Percentiles rank a stretch among this genome's conserved stretches.
Evolutionary conservation across 2,113 vertebrate genomes (phyloP).

Genomic region (Bos indicus): DNA sequence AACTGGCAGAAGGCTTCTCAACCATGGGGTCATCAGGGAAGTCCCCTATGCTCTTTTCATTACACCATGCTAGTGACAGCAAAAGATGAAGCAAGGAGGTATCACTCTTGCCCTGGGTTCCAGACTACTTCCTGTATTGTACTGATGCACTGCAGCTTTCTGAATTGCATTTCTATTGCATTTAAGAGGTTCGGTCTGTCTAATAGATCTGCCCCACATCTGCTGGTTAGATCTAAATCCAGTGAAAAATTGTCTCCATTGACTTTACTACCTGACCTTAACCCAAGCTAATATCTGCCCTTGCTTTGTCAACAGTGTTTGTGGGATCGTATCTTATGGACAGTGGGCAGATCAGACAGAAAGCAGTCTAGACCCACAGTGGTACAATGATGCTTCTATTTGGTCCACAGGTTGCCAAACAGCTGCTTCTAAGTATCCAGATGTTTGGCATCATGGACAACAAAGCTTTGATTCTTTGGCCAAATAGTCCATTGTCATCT

Average conservation of each 20-base stretch:
- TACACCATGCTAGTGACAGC: no score
- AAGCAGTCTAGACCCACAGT: neutral
- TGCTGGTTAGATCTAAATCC: neutral
- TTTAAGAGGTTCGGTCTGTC: neutral
- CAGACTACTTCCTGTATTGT: neutral
- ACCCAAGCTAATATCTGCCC: neutral
- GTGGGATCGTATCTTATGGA: neutral
- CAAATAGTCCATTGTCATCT: slow-evolving; percentile 37
- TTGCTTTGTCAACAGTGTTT: neutral
- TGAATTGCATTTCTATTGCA: neutral
- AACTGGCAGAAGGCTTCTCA: neutral
- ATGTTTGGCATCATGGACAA: slow-evolving; percentile 44
- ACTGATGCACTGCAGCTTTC: neutral
- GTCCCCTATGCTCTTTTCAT: neutral
- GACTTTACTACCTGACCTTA: neutral
- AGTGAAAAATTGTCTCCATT: neutral
- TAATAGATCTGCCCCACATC: neutral
- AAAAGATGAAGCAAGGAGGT: neutral
- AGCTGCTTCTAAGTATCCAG: slow-evolving; percentile 48
- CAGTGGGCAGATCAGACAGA: neutral
- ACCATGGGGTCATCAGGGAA: neutral
- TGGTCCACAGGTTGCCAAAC: neutral
- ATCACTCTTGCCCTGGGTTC: neutral
- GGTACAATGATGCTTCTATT: slow-evolving; percentile 1
- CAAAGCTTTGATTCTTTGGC: slow-evolving; percentile 40